Evolutionary conservation across 2,888 invertebrate species (phyloP).

Genomic region (Morpho helenor): DNA sequence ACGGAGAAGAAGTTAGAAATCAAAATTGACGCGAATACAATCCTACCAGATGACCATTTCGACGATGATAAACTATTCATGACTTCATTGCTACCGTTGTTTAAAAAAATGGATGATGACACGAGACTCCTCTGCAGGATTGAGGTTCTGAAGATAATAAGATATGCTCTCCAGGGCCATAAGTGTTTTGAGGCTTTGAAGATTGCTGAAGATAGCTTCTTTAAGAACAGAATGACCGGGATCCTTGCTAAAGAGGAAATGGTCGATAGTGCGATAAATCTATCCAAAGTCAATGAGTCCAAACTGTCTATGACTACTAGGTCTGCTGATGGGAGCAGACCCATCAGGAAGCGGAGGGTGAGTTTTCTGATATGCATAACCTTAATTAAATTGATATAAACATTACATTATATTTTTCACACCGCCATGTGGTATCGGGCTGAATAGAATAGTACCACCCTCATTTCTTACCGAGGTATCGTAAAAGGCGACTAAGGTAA

Average conservation of each 20-base stretch:
- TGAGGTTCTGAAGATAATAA: constrained; percentile 64
- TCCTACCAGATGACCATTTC: constrained; percentile 66
- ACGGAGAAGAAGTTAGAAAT: constrained; percentile 52
- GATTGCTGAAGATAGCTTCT: constrained; percentile 52
- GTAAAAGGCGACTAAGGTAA: too few relatives aligned
- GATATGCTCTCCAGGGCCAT: constrained; percentile 59
- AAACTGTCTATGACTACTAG: constrained; percentile 64
- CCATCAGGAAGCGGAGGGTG: constrained; percentile 60
- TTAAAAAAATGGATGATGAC: constrained; percentile 71
- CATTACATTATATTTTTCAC: too few relatives aligned
- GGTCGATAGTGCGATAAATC: constrained; percentile 23
- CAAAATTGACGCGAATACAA: constrained; percentile 64
- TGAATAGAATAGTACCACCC: too few relatives aligned
- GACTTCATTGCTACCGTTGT: constrained; percentile 64
- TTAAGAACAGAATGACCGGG: constrained; percentile 46
- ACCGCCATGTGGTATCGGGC: too few relatives aligned
- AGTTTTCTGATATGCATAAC: constrained; percentile 21
- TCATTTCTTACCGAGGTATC: too few relatives aligned
- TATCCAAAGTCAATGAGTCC: constrained; percentile 38
- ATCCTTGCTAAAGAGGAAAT: constrained; percentile 48
- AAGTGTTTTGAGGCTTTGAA: constrained; percentile 58
- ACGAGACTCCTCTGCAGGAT: constrained; percentile 62
- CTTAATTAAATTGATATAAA: too few relatives aligned
- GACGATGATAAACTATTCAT: constrained; percentile 68
- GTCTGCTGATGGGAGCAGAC: constrained; percentile 65